Conservation (phyloP, 2,888 invertebrate species). For the Microctonus aethiopoides region DNA sequence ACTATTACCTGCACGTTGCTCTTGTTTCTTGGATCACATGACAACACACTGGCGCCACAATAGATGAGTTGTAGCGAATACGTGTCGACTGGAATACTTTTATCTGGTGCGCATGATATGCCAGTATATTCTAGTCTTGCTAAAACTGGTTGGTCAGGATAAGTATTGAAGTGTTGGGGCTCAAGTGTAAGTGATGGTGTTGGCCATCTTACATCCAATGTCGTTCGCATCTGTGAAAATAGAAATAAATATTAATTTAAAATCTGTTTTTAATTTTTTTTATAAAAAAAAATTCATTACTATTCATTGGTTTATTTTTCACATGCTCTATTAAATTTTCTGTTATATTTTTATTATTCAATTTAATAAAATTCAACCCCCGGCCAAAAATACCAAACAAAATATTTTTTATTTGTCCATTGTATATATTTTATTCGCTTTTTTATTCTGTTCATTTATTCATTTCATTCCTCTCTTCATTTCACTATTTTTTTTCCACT, state of each 20-base stretch:
- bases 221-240: conserved; percentile 54
- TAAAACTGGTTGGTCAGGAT: conserved; percentile 80
- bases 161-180: conserved; percentile 82
- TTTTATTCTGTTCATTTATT: no score
- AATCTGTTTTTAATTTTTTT: not conserved
- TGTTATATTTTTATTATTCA: no score
- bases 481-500: no score
- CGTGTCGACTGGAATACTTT: conserved; percentile 69
- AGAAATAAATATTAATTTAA: not conserved
- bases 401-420: no score
- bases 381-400: no score
- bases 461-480: no score
- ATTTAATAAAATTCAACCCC: no score
- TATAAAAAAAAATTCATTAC: not conserved
- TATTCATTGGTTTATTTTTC: no score
- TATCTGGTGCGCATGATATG: conserved; percentile 72
- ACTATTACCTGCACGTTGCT: conserved; percentile 67
- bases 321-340: no score
- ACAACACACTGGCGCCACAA: conserved; percentile 80
- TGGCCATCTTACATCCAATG: conserved; percentile 86
- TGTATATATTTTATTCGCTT: no score
- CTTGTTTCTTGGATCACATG: conserved; percentile 74
- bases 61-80: conserved; percentile 79
- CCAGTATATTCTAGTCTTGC: conserved; percentile 82
- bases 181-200: conserved; percentile 78